Base-by-base conservation (phyloP, 2,113 vertebrate species). In the Cyprinodon tularosa region DNA sequence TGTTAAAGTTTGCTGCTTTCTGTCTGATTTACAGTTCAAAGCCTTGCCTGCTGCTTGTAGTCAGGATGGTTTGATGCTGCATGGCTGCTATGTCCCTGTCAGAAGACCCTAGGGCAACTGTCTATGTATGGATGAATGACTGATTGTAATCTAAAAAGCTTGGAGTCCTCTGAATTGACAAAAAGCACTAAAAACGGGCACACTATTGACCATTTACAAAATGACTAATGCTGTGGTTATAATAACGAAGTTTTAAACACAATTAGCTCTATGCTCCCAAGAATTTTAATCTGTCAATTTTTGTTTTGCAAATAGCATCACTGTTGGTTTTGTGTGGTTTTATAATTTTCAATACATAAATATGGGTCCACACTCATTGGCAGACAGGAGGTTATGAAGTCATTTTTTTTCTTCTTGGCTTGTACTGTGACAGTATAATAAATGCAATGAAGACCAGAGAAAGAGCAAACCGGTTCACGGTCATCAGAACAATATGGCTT, bases 381-480 rank as follows among this genome's bases (percentile, higher is more conserved):
- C 70, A 78, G 80, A 81, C 50, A 72, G 64, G 62, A 39, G 29
- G 57, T 45, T 44, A 90, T 89, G 86, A 91, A 72, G 88, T 92
- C 90, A 88, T 42, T 3, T 29, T 29, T 29, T 29, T 29, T 60
- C 59, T 72, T 74, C 37, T 42, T 29, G 61, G 77, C 84, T 36
- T 66, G 63, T 3, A 1, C 42, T 69, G 71, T 84, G 83, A 87
- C 86, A 85, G 85, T 57, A 74, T 88, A 86, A 92, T 91, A 62
- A 76, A 85, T 80, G 81, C 44, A 69, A 72, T 4, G 62, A 12
- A 72, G 72, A 77, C 15, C 61, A 71, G 72, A 76, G 68, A 77
- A 71, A 84, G 62, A 89, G 57, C 80, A 13, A 62, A 68, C 67
- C 66, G 40, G 65, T 38, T 5, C 42, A 22, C 64, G 66, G 72